phyloP scores from a whole-genome alignment of 2,888 invertebrate genomes.

The Chironomus riparius region DNA sequence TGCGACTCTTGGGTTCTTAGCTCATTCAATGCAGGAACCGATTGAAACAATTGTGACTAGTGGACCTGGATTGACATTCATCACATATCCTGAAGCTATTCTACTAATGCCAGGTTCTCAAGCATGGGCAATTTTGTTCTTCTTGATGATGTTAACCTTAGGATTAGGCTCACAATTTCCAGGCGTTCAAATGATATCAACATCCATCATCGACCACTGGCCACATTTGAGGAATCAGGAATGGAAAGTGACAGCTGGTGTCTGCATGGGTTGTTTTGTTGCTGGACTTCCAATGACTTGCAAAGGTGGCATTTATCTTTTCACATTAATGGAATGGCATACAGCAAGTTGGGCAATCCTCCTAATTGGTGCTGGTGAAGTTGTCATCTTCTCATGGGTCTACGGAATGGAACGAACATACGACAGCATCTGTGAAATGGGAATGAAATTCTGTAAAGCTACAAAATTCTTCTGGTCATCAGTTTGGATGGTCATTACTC shows the following conservation, averaged over 20 bases:
- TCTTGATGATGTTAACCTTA: conserved; percentile 62
- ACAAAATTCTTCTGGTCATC: conserved; percentile 59
- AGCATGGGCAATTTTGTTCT: conserved; percentile 62
- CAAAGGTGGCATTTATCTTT: conserved; percentile 62
- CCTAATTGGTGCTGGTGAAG: conserved; percentile 58
- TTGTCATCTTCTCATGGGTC: conserved; percentile 56
- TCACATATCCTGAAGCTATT: conserved; percentile 67
- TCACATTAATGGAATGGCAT: conserved; percentile 67
- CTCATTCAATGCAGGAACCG: conserved; percentile 53
- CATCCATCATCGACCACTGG: conserved; percentile 57
- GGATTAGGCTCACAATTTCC: conserved; percentile 64
- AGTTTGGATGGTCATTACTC: conserved; percentile 62
- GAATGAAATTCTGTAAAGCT: conserved; percentile 53
- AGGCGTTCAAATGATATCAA: conserved; percentile 60
- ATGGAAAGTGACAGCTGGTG: conserved; percentile 40
- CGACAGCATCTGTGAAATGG: conserved; percentile 50
- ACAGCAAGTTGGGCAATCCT: conserved; percentile 68
- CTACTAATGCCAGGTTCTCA: conserved; percentile 60
- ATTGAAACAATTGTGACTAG: conserved; percentile 56
- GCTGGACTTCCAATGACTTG: conserved; percentile 68
- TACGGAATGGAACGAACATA: conserved; percentile 57
- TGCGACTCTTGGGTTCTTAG: conserved; percentile 66
- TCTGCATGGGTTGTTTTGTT: conserved; percentile 58
- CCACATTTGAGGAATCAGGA: conserved; percentile 52
- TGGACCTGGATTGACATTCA: conserved; percentile 66